Evolutionary conservation across 30 jellyfish, hydroid and myxozoan genomes (phyloP).

Genomic region (Aurelia sp.): DNA sequence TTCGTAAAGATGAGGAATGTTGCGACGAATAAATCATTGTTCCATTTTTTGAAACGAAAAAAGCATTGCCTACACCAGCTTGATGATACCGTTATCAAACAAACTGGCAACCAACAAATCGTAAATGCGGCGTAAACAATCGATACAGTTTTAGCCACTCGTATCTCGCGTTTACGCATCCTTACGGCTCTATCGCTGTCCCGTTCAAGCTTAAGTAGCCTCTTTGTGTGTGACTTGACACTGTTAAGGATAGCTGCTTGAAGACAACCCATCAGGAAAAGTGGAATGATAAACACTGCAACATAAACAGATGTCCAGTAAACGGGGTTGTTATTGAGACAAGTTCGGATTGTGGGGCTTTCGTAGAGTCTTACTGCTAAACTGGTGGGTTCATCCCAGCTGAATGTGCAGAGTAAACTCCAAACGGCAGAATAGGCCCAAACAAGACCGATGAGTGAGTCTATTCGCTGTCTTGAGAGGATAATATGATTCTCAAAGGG

Average conservation of each 20-base stretch:
- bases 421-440: constrained; percentile 79
- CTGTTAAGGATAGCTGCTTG: constrained; percentile 64
- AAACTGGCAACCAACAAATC: constrained; percentile 83
- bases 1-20: constrained; percentile 47
- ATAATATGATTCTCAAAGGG: constrained; percentile 61
- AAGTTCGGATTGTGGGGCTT: constrained; percentile 30
- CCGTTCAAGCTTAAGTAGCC: constrained; percentile 51
- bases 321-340: constrained; percentile 66
- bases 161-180: constrained; percentile 64
- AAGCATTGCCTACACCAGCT: constrained; percentile 79
- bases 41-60: constrained; percentile 39
- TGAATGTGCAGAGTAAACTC: constrained; percentile 61
- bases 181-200: constrained; percentile 47
- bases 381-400: constrained; percentile 58
- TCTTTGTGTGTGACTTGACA: constrained; percentile 71
- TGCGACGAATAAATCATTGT: constrained; percentile 36
- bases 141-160: constrained; percentile 74
- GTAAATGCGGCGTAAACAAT: constrained; percentile 86
- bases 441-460: constrained; percentile 48
- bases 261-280: constrained; percentile 74
- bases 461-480: constrained; percentile 49
- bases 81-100: constrained; percentile 61
- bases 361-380: constrained; percentile 23
- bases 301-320: constrained; percentile 72
- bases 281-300: constrained; percentile 75